phyloP scores from a whole-genome alignment of 2,797 vertebrate genomes.

The Lithobates sylvaticus region DNA sequence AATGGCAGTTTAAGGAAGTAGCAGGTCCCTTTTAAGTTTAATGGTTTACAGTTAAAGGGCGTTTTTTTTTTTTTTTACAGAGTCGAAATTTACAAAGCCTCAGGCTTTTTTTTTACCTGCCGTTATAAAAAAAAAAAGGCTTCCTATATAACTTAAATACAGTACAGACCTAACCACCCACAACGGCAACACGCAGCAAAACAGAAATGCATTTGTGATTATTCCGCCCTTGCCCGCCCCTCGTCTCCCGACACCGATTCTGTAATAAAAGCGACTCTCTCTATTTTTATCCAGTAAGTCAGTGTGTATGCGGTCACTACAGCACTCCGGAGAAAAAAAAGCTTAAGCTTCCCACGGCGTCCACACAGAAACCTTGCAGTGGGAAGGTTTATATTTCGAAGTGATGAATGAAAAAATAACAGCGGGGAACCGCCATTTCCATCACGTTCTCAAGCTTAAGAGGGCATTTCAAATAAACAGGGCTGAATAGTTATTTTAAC shows the following conservation, averaged over 20 bases:
- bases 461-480: slow-evolving; percentile 45
- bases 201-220: not conserved
- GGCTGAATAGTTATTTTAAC: slow-evolving; percentile 26
- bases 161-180: not conserved
- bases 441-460: slow-evolving; percentile 22
- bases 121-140: no score
- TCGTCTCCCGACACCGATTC: not conserved
- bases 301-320: slow-evolving; percentile 8
- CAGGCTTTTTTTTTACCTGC: no score
- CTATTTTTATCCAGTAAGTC: slow-evolving; percentile 17
- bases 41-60: no score
- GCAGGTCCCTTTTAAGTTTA: no score
- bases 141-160: not conserved
- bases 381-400: slow-evolving; percentile 30
- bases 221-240: not conserved
- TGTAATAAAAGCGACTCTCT: not conserved
- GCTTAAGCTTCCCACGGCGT: slow-evolving; percentile 36
- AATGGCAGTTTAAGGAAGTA: no score
- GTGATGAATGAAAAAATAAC: slow-evolving; percentile 39
- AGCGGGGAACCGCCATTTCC: slow-evolving; percentile 34
- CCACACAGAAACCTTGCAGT: not conserved
- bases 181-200: not conserved
- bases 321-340: slow-evolving; percentile 29
- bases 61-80: no score
- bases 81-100: no score